Evolutionary conservation across 2,888 invertebrate genomes (phyloP).

Genomic region (Lymantria monacha): DNA sequence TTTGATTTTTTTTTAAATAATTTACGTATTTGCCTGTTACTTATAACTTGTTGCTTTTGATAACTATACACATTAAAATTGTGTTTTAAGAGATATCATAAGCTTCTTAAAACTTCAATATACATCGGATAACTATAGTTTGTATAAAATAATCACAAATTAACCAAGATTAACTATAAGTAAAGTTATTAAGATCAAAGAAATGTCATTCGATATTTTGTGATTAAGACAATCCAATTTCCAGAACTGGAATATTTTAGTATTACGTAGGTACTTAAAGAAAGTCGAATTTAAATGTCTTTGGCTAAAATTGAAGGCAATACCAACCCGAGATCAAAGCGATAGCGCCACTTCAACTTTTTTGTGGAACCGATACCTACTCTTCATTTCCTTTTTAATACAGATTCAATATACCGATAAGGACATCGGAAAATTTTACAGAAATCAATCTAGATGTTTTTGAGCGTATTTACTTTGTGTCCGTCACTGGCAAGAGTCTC

Average conservation of each 20-base stretch:
- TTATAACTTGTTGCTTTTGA: too few species aligned
- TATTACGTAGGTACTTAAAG: slow-evolving; percentile 38
- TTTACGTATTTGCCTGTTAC: too few species aligned
- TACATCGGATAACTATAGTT: too few species aligned
- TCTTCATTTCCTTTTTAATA: slow-evolving; percentile 61
- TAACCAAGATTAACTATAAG: not conserved
- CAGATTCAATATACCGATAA: slow-evolving; percentile 62
- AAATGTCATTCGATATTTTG: slow-evolving; percentile 20
- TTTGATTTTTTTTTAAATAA: too few species aligned
- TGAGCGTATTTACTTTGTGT: slow-evolving; percentile 31
- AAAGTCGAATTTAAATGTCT: slow-evolving; percentile 52
- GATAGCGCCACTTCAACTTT: slow-evolving; percentile 57
- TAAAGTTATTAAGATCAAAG: slow-evolving; percentile 21
- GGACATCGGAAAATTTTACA: slow-evolving; percentile 39
- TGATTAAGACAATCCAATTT: slow-evolving; percentile 49
- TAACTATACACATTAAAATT: too few species aligned
- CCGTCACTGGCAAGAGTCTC: slow-evolving; percentile 21
- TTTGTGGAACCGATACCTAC: slow-evolving; percentile 56
- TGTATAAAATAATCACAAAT: too few species aligned
- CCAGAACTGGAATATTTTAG: slow-evolving; percentile 36
- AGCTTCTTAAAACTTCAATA: too few species aligned
- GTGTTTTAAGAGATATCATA: too few species aligned
- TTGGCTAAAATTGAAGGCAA: slow-evolving; percentile 50
- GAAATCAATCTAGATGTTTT: slow-evolving; percentile 39
- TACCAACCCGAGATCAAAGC: slow-evolving; percentile 53